A percentile compares a stretch with the other conserved stretches of the same genome.
Evolutionary conservation across 2,113 vertebrate species (phyloP).

Genomic region (Echinops telfairi): DNA sequence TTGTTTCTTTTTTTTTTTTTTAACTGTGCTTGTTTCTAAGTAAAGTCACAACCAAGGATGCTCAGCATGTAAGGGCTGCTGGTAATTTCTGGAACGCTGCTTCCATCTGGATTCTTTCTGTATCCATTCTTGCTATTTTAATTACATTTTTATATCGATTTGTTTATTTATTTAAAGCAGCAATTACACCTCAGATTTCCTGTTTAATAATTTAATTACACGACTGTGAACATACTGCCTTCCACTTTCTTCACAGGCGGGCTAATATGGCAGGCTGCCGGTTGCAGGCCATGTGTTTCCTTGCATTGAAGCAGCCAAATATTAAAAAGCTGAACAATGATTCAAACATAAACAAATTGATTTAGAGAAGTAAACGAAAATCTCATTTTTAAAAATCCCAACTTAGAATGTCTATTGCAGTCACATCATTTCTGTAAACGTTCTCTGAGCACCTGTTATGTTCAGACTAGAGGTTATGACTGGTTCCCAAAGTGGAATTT

Average conservation of each 20-base stretch:
- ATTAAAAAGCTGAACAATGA: neutral
- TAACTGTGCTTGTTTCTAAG: slow-evolving; percentile 7
- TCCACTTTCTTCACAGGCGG: neutral
- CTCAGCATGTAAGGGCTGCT: neutral
- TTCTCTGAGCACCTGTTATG: neutral
- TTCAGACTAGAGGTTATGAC: neutral
- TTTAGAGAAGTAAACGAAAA: neutral
- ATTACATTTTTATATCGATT: slow-evolving; percentile 43
- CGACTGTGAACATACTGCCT: neutral
- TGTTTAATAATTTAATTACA: neutral
- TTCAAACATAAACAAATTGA: slow-evolving; percentile 4
- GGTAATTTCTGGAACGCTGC: neutral
- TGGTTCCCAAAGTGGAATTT: neutral
- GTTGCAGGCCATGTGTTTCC: neutral
- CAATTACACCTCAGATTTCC: slow-evolving; percentile 21
- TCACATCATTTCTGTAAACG: neutral
- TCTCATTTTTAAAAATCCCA: neutral
- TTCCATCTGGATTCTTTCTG: slow-evolving; percentile 33
- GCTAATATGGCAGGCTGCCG: accelerated
- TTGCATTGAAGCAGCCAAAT: accelerated
- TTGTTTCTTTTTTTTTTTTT: slow-evolving; percentile 45
- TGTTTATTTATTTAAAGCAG: slow-evolving; percentile 46
- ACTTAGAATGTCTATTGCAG: neutral
- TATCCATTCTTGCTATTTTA: slow-evolving; percentile 49
- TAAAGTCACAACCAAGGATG: neutral